Base-by-base conservation (phyloP, 2,113 vertebrate species). In the Nyctereutes procyonoides region DNA sequence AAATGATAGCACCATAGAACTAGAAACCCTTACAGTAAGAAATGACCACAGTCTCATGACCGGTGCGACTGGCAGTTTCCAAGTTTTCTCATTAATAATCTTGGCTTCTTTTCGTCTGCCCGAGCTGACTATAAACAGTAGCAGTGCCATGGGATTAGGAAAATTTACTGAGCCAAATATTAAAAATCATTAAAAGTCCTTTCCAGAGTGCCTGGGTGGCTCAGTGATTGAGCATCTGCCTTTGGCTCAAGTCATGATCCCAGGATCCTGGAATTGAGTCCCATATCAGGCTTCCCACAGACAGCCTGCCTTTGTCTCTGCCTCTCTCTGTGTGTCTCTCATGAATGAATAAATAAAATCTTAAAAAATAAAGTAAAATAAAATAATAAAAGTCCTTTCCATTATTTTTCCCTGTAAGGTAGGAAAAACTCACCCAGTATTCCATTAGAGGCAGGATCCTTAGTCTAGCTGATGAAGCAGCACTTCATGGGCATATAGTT, bases 121-220 rank as follows among this genome's bases (percentile, higher is more conserved):
- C 58, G 56, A 65, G n/a, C 60, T 43, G 32, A 55, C 38, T 19
- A 14, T 12, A 74, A 67, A 76, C 48, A 56, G 67, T 22, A 38
- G 43, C 73, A 43, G 16, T 56, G 24, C 55, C 28, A 17, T 22
- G 7, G 30, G 12, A n/a, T 83, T 89, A 69, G 35, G 48, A 85
- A 38, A 90, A n/a, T 56, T 87, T 88, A 77, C 92, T 84, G 56
- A 84, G 65, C 83, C 95, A 95, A 94, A 93, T 62, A 81, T 53
- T 79, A 19, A 92, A 95, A 92, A 71, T 22, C 48, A 48, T 62
- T 69, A 10, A 13, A 35, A 76, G 43, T 55, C 35, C 74, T 92
- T 63, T 12, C 35, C 24, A 51, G 43, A 7, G 43, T 43, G 43
- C 43, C 43, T 43, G 43, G 43, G 43, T 43, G 43, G 43, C 43